These are phyloP conservation scores for Centropyge bicolor DNA, from an alignment of 2,797 vertebrate species.

Conservation along the genomic window DNA sequence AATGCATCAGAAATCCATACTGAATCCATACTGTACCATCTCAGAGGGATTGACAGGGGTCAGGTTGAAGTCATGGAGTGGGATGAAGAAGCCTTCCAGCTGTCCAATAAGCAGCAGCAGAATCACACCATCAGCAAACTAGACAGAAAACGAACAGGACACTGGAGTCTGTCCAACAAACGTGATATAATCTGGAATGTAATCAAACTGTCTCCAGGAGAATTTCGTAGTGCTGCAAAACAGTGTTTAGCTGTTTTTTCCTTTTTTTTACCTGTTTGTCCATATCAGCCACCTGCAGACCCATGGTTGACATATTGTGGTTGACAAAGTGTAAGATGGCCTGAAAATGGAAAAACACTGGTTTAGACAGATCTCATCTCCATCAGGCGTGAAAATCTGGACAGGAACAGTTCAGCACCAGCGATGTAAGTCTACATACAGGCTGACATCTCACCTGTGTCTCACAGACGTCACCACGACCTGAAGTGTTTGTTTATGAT, in stretches of 20 bases:
- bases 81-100: constrained; percentile 93
- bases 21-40: constrained; percentile 84
- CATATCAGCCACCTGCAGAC: constrained; percentile 88
- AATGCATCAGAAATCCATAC: constrained; percentile 54
- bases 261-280: constrained; percentile 88
- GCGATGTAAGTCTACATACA: too few species aligned
- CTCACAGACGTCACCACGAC: too few species aligned
- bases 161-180: background rate
- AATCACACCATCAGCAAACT: constrained; percentile 97
- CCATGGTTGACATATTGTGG: constrained; percentile 87
- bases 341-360: constrained; percentile 74
- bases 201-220: constrained; percentile 4
- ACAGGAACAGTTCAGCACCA: too few species aligned
- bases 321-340: constrained; percentile 92
- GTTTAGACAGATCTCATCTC: background rate
- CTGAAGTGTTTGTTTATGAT: too few species aligned
- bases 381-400: too few species aligned
- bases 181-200: constrained; percentile 15
- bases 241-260: background rate
- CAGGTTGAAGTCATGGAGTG: constrained; percentile 89
- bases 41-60: constrained; percentile 86
- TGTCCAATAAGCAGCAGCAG: constrained; percentile 94
- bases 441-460: too few species aligned
- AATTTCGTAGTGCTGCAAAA: background rate
- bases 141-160: constrained; percentile 33